Conservation (phyloP, 1,140 invertebrate species). For the Ceratina japonica region DNA sequence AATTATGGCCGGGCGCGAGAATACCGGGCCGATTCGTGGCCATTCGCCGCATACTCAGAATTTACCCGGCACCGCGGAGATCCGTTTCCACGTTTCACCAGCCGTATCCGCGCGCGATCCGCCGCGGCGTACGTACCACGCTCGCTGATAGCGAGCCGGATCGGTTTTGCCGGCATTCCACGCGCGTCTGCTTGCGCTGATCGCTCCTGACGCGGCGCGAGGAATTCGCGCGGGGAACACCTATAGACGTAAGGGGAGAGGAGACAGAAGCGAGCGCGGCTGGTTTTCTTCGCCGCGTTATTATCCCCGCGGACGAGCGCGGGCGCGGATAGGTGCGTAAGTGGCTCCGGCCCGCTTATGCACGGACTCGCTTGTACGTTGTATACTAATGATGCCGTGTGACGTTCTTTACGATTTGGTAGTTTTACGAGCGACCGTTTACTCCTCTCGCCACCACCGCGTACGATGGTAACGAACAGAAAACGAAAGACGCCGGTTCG, state of each 20-base stretch:
- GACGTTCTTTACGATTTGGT: conserved; percentile 46
- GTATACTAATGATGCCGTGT: conserved; percentile 57
- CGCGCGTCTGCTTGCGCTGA: conserved; percentile 58
- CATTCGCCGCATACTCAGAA: conserved; percentile 53
- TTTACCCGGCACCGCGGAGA: conserved; percentile 51
- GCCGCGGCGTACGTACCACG: conserved; percentile 16
- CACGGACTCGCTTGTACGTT: conserved; percentile 46
- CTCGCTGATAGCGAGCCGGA: conserved; percentile 14
- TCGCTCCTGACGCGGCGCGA: conserved; percentile 41
- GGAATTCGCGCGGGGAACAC: conserved; percentile 45
- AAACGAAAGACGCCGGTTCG: background rate
- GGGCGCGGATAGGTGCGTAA: conserved; percentile 45
- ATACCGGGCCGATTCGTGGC: conserved; percentile 24
- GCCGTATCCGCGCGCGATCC: conserved; percentile 13
- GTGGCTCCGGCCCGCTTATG: conserved; percentile 57
- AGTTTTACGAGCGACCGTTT: conserved; percentile 14
- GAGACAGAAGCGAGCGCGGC: conserved; percentile 25
- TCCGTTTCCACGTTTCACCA: conserved; percentile 6
- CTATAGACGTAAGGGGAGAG: background rate
- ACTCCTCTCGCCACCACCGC: background rate
- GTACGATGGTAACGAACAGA: conserved; percentile 7
- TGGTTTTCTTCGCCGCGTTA: conserved; percentile 66
- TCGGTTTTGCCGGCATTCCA: conserved; percentile 59
- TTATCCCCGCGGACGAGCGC: conserved; percentile 52
- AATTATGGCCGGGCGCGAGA: conserved; percentile 44